phyloP scores from a whole-genome alignment of 2,797 vertebrate genomes.

The Hirundo rustica region DNA sequence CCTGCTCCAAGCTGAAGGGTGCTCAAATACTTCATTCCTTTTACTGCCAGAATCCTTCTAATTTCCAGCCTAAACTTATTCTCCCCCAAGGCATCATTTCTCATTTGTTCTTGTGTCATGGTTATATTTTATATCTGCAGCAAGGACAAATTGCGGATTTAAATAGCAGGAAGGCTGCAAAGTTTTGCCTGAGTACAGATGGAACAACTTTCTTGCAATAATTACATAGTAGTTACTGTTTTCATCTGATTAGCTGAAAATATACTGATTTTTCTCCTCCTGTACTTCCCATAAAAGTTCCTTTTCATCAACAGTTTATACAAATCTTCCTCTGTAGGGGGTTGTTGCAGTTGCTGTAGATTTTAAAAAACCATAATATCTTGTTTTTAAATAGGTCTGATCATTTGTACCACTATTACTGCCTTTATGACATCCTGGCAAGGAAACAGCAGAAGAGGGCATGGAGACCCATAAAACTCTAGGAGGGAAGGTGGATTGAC shows the following conservation, averaged over 20 bases:
- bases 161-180: background rate
- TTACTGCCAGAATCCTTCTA: conserved; percentile 19
- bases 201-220: background rate
- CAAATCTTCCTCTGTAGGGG: background rate
- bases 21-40: background rate
- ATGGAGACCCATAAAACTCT: background rate
- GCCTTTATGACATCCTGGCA: background rate
- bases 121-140: conserved; percentile 26
- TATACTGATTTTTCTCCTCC: background rate
- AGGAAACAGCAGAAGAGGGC: background rate
- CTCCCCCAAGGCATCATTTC: conserved; percentile 31
- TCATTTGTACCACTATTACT: background rate
- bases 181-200: background rate
- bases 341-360: background rate
- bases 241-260: conserved; percentile 29
- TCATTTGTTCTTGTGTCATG: conserved; percentile 29
- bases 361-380: background rate
- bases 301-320: background rate
- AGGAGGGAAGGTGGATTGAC: background rate
- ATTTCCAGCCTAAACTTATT: conserved; percentile 44
- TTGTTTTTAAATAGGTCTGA: background rate
- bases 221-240: conserved; percentile 16
- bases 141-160: conserved; percentile 19
- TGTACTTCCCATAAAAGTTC: background rate
- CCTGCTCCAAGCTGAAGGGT: background rate